These are phyloP conservation scores for Teinopalpus imperialis DNA, from an alignment of 2,888 invertebrate species.

Conservation along the genomic window DNA sequence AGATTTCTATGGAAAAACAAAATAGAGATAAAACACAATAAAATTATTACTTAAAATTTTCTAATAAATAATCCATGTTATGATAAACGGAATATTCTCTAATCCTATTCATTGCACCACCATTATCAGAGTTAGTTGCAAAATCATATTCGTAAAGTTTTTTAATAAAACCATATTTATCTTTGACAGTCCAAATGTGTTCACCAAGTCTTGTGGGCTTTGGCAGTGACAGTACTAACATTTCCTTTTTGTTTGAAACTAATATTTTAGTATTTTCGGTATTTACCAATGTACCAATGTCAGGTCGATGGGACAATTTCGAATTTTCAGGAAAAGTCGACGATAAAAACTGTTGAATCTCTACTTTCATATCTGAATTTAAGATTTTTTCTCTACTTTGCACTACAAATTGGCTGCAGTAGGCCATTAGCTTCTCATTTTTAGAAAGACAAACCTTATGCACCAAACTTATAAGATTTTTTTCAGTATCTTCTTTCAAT, in stretches of 20 bases:
- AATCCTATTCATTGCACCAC: constrained; percentile 61
- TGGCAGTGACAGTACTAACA: constrained; percentile 37
- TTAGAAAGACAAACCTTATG: constrained; percentile 58
- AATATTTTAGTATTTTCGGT: constrained; percentile 29
- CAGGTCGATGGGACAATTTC: not conserved
- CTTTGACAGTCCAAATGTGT: constrained; percentile 67
- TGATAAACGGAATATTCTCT: constrained; percentile 69
- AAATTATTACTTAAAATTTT: constrained; percentile 49
- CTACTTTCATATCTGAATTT: constrained; percentile 51
- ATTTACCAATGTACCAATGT: constrained; percentile 2
- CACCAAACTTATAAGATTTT: constrained; percentile 52
- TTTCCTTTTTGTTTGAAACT: constrained; percentile 37
- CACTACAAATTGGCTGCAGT: constrained; percentile 60
- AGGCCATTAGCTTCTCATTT: constrained; percentile 54
- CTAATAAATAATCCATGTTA: constrained; percentile 65
- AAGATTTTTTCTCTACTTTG: constrained; percentile 54
- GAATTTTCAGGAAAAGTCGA: constrained; percentile 30
- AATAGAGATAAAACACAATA: constrained; percentile 1
- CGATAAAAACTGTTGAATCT: constrained; percentile 53
- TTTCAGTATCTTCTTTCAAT: constrained; percentile 57
- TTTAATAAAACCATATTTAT: constrained; percentile 67
- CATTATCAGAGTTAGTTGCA: constrained; percentile 51
- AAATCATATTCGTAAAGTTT: constrained; percentile 66
- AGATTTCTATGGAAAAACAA: not conserved
- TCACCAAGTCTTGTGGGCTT: constrained; percentile 59